Evolutionary conservation across 2,113 vertebrate genomes (phyloP).

Genomic region (Circaetus cinerascens): DNA sequence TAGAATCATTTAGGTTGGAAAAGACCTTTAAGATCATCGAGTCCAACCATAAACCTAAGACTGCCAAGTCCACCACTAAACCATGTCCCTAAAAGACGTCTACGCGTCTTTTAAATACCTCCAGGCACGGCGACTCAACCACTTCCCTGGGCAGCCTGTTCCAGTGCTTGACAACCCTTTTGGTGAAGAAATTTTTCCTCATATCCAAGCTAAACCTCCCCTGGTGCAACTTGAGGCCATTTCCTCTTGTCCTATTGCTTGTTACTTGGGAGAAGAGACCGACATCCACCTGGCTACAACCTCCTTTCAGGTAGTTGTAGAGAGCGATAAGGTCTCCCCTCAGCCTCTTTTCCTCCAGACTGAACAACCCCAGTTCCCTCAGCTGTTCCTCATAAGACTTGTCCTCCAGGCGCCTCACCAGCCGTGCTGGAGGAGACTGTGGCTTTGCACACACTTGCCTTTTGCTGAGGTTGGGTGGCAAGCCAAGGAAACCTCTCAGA

Average conservation of each 20-base stretch:
- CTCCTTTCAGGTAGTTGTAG: neutral
- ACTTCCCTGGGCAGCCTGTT: neutral
- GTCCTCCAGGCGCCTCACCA: neutral
- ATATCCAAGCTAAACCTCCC: neutral
- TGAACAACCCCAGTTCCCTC: neutral
- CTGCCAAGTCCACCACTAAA: neutral
- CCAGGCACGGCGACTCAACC: neutral
- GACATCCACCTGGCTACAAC: accelerated
- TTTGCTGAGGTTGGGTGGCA: neutral
- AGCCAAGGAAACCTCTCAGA: neutral
- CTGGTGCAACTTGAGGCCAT: neutral
- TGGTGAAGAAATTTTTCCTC: neutral
- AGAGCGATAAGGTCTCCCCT: neutral
- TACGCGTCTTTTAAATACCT: neutral
- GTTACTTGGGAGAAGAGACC: neutral
- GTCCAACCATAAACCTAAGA: neutral
- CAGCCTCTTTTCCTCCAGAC: neutral
- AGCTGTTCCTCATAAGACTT: neutral
- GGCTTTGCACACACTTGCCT: neutral
- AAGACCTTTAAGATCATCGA: neutral
- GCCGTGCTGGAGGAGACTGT: neutral
- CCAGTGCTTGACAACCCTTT: neutral
- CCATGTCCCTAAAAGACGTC: no score
- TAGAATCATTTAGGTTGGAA: neutral
- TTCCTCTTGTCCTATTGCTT: neutral